Evolutionary conservation across 1,140 invertebrate genomes (phyloP), one percentile per base, ranked within the genome.

Genomic region (Hycleus cichorii): DNA sequence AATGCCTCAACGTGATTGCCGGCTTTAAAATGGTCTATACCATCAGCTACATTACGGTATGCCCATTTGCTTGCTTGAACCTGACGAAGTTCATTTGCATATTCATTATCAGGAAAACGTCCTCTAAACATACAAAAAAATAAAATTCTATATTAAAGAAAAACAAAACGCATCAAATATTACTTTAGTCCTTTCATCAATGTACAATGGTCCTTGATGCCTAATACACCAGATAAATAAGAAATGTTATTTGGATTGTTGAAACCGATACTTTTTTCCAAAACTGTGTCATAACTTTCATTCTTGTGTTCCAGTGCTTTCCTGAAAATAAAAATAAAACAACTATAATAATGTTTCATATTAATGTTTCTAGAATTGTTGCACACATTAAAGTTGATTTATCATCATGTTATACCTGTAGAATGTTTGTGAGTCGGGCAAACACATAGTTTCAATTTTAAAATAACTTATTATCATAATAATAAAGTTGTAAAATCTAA

Each of bases 21-120:
- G 54, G 85, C 83, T 76, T 96, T 97, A 76, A 96, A 96, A 79
- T 92, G 87, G 70, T 90, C 86, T 64, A 97, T 94, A 57, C 95
- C 95, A 76, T 95, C 90, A 38, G 89, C 88, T 18, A 95, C 91
- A 69, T 87, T 91, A 67, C 89, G 85, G 73, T 93, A 91, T 11
- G 93, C 93, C 91, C 91, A 94, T 72, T 93, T 92, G 67, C 86
- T 89, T 24, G 92, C 91, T 77, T 97, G 94, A 38, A 84, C 81
- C 75, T 92, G 90, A 45, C 91, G 81, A 58, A 97, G 76, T 72
- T 91, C 88, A 64, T 80, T 81, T 46, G 90, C 89, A 77, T 86
- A 91, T 70, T 95, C 92, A 60, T 84, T 78, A 52, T 86, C 81
- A 38, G 87, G 81, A 71, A 92, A 91, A 69, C 83, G 80, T 49